Percentiles rank a stretch among this genome's conserved stretches.
phyloP scores from a whole-genome alignment of 2,888 invertebrate genomes.

The Hypomecis atomaria region DNA sequence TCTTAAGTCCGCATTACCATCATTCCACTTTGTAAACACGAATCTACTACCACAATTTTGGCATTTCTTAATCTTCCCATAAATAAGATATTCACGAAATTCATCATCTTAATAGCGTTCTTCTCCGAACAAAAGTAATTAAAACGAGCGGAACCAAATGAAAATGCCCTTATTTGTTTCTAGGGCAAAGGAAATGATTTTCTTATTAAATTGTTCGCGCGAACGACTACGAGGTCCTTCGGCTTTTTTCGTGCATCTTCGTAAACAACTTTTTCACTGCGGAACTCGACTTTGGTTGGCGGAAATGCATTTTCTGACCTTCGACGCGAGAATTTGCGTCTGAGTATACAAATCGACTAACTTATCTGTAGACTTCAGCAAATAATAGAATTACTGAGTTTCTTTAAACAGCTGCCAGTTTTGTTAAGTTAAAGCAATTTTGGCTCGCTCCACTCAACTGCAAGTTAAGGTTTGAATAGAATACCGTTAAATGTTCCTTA shows the following conservation, averaged over 20 bases:
- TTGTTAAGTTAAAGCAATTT: neutral
- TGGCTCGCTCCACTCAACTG: neutral
- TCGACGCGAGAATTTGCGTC: conserved; percentile 39
- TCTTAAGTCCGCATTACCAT: neutral
- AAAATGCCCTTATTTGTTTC: conserved; percentile 27
- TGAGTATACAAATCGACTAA: neutral
- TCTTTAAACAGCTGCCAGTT: neutral
- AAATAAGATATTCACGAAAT: conserved; percentile 14
- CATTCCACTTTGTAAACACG: neutral
- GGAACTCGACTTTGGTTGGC: conserved; percentile 54
- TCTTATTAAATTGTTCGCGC: conserved; percentile 56
- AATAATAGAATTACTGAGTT: neutral
- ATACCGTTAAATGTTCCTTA: conserved; percentile 7
- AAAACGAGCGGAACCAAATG: conserved; percentile 27
- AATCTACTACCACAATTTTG: neutral
- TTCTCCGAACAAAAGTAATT: conserved; percentile 29
- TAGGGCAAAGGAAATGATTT: conserved; percentile 19
- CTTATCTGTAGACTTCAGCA: neutral
- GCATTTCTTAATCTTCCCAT: conserved; percentile 4
- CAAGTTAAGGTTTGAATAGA: neutral
- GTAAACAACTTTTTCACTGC: conserved; percentile 56
- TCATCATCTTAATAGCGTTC: conserved; percentile 14
- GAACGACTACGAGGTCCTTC: conserved; percentile 57
- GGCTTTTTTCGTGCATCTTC: conserved; percentile 35
- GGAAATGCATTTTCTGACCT: conserved; percentile 58